Conservation (phyloP, 1,140 invertebrate genomes). For the Idris sp. region DNA sequence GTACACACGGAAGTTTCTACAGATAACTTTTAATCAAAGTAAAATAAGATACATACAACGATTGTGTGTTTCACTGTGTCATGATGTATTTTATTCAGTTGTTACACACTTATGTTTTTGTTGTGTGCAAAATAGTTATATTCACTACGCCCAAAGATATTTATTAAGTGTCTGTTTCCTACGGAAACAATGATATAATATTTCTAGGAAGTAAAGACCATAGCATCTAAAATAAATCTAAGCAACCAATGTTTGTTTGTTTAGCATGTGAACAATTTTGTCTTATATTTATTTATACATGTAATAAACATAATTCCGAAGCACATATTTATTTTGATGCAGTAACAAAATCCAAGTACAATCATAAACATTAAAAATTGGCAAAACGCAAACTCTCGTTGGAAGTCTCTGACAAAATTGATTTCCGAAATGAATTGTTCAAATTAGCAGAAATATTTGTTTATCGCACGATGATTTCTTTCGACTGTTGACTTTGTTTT, state of each 20-base stretch:
- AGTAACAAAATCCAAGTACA: no score
- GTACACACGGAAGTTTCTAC: no score
- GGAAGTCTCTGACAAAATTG: no score
- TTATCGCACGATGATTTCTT: slow-evolving; percentile 23
- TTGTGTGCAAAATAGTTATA: slow-evolving; percentile 15
- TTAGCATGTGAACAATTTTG: slow-evolving; percentile 38
- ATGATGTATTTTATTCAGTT: slow-evolving; percentile 11
- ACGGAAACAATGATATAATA: slow-evolving; percentile 49
- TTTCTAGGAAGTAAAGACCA: no score
- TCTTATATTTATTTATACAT: no score
- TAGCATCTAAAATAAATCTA: no score
- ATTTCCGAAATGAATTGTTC: slow-evolving; percentile 23
- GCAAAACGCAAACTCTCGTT: no score
- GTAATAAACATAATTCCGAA: slow-evolving; percentile 2
- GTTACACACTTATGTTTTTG: slow-evolving; percentile 13
- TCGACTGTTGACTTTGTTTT: slow-evolving; percentile 7
- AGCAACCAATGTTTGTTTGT: no score
- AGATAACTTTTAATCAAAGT: no score
- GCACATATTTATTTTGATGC: no score
- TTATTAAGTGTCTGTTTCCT: slow-evolving; percentile 43
- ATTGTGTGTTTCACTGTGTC: not conserved
- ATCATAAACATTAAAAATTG: no score
- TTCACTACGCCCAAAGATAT: slow-evolving; percentile 51
- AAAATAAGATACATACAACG: not conserved
- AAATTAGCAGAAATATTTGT: slow-evolving; percentile 39